Evolutionary conservation across 2,113 vertebrate species (phyloP), one percentile per base, ranked within the genome.

Genomic region (Crotalus horridus): DNA sequence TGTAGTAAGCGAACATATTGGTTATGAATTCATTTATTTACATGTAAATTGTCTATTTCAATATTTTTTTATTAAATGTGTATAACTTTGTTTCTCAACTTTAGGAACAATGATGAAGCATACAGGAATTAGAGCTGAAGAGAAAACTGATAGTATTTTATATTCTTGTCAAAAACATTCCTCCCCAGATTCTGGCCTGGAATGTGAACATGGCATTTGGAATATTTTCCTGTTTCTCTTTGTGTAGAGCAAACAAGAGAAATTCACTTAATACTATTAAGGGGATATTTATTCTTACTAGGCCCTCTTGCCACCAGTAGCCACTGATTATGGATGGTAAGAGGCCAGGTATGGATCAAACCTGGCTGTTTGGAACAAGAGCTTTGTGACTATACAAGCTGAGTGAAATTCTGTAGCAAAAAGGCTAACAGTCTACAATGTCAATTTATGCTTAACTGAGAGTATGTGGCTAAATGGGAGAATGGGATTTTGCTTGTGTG

Each of bases 401-500:
- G 26, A 74, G 29, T 13, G n/a, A 91, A 94, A 64, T 10, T 9
- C 11, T 2, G 39, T 0, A 6, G n/a, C 21, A 95, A 39, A 95
- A 39, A 56, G 33, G 26, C 88, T 87, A 53, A 54, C 0, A 10
- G 59, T 15, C 69, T 1, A 46, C 0, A 74, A 33, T 1, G 5
- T 87, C n/a, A 54, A 93, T 55, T 7, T 24, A 21, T 24, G 74
- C 88, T 91, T 87, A 43, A 4, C 0, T 2, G 89, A 39, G 0
- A 86, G 26, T 54, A 87, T 59, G 55, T 0, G 1, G 13, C 2
- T 39, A 81, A 13, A 0, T 0, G 58, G 56, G 61, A 88, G 74
- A 90, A 89, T 15, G 87, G 93, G 74, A 91, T 26, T 59, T 48
- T 54, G n/a, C 58, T 43, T 90, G 74, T 43, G 23, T 95, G 53